phyloP scores from a whole-genome alignment of 2,113 vertebrate genomes.

The Apus apus region DNA sequence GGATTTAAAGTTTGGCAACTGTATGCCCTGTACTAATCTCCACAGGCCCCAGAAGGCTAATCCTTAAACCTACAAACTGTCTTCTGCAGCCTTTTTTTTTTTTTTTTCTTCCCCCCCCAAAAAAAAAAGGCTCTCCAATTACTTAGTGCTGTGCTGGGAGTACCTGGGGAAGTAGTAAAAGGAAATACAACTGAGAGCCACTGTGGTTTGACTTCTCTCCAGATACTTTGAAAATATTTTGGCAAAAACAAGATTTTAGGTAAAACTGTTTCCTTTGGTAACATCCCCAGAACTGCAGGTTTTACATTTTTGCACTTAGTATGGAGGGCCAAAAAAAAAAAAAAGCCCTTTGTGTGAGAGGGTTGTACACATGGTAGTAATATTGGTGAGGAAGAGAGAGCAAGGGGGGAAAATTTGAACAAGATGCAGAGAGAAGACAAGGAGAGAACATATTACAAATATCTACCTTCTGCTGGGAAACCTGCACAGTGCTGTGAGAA shows the following conservation, averaged over 20 bases:
- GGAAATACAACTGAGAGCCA: slow-evolving; percentile 82
- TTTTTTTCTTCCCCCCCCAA: slow-evolving; percentile 19
- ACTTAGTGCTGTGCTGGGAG: slow-evolving; percentile 77
- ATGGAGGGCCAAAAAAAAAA: slow-evolving; percentile 38
- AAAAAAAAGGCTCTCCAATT: slow-evolving; percentile 81
- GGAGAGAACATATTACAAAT: background rate
- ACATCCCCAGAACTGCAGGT: slow-evolving; percentile 78
- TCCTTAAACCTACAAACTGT: slow-evolving; percentile 77
- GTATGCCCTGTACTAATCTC: slow-evolving; percentile 37
- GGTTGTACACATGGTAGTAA: slow-evolving; percentile 31
- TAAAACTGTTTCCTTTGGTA: slow-evolving; percentile 89
- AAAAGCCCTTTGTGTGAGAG: background rate
- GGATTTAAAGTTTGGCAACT: slow-evolving; percentile 45
- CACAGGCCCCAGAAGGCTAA: slow-evolving; percentile 67
- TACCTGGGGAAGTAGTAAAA: slow-evolving; percentile 83
- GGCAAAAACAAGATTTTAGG: slow-evolving; percentile 84
- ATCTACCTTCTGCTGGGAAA: background rate
- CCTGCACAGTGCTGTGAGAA: background rate
- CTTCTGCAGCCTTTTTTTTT: slow-evolving; percentile 44
- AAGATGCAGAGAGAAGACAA: background rate
- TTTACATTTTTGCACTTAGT: slow-evolving; percentile 77
- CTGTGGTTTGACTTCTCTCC: slow-evolving; percentile 84
- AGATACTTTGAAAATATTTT: slow-evolving; percentile 86
- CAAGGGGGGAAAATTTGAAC: background rate
- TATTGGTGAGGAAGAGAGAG: background rate